These are phyloP conservation scores for Drosophila littoralis DNA, from an alignment of 1,140 invertebrate species.

Conservation along the genomic window DNA sequence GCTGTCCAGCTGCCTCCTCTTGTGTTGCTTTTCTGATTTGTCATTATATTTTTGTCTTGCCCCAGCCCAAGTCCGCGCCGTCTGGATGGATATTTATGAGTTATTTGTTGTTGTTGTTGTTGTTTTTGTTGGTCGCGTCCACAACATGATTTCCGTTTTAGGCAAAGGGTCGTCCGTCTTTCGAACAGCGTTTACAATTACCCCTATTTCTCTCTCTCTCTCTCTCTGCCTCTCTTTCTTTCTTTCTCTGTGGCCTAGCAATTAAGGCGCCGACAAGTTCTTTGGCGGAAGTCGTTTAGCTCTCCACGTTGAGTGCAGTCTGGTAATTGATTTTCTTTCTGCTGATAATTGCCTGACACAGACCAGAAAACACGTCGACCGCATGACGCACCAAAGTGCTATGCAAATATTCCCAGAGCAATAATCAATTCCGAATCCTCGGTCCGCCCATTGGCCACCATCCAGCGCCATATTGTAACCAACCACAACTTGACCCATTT, in stretches of 20 bases:
- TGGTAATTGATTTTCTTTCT: constrained; percentile 78
- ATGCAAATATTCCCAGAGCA: constrained; percentile 64
- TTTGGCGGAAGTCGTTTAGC: constrained; percentile 79
- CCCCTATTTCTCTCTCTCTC: not conserved
- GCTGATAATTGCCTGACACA: constrained; percentile 62
- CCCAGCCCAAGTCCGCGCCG: not conserved
- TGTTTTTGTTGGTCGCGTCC: constrained; percentile 51
- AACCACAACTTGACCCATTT: constrained; percentile 54
- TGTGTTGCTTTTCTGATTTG: constrained; percentile 74
- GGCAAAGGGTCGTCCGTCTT: constrained; percentile 52
- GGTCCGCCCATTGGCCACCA: constrained; percentile 25
- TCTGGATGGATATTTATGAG: constrained; percentile 66
- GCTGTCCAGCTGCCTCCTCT: constrained; percentile 40
- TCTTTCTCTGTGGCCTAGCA: constrained; percentile 62
- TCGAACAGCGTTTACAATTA: constrained; percentile 23
- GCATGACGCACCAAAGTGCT: constrained; percentile 69
- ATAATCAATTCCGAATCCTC: constrained; percentile 48
- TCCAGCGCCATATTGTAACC: constrained; percentile 38
- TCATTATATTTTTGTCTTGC: constrained; percentile 63
- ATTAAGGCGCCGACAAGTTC: constrained; percentile 64
- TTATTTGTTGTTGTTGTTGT: constrained; percentile 48
- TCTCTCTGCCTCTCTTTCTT: not conserved
- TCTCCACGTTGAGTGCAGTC: constrained; percentile 60
- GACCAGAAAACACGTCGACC: constrained; percentile 63
- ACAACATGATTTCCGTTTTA: constrained; percentile 82